Percentiles rank a stretch among this genome's conserved stretches.
These are phyloP conservation scores for Corvus hawaiiensis DNA, from an alignment of 2,113 vertebrate genomes.

Conservation along the genomic window DNA sequence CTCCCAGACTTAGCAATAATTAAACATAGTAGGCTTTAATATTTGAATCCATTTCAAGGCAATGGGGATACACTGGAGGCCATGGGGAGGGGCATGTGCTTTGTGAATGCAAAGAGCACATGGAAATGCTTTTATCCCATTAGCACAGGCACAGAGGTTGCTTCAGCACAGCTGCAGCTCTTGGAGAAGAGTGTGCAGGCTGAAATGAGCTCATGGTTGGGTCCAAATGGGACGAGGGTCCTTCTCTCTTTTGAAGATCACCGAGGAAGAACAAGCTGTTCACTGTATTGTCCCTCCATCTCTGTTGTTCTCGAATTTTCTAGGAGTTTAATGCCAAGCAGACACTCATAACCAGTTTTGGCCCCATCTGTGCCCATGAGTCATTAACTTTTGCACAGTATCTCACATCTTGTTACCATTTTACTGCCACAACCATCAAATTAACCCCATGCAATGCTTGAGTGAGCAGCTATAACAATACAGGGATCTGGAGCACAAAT, in stretches of 20 bases:
- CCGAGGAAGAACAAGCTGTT: not conserved
- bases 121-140: slow-evolving; percentile 13
- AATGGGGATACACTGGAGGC: not conserved
- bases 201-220: not conserved
- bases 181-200: not conserved
- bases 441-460: not conserved
- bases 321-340: not conserved
- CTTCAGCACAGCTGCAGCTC: slow-evolving; percentile 3
- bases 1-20: not conserved
- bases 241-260: not conserved
- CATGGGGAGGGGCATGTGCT: not conserved
- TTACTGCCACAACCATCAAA: not conserved
- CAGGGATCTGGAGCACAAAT: not conserved
- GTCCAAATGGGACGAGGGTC: not conserved
- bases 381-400: not conserved
- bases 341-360: not conserved
- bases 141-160: not conserved
- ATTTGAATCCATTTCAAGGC: not conserved
- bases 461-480: not conserved
- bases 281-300: not conserved
- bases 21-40: not conserved
- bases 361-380: not conserved
- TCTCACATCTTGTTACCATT: not conserved
- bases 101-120: not conserved
- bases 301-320: not conserved